These are phyloP conservation scores for Trachops cirrhosus DNA, from an alignment of 2,797 vertebrate genomes.

Conservation along the genomic window DNA sequence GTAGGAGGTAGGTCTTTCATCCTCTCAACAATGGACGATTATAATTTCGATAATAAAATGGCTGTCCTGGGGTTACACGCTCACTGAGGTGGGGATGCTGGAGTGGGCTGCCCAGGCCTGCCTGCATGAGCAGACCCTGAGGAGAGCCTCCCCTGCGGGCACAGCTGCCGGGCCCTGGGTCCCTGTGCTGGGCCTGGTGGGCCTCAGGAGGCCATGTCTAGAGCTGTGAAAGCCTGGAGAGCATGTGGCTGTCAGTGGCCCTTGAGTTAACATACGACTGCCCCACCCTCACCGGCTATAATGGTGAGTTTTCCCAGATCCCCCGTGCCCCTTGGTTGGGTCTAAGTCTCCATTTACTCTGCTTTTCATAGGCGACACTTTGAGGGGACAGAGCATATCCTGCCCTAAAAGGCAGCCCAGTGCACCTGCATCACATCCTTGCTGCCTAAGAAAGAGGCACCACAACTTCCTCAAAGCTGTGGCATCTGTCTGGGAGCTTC, in stretches of 20 bases:
- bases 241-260: not conserved
- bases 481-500: not conserved
- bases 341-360: not conserved
- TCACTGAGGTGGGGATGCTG: not conserved
- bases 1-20: not conserved
- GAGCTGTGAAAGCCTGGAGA: not conserved
- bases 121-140: not conserved
- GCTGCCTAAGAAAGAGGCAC: not conserved
- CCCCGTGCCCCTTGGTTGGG: not conserved
- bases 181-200: not conserved
- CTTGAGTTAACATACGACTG: not conserved
- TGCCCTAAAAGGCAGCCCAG: not conserved
- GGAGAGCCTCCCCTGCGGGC: accelerated
- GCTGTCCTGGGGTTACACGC: too few relatives aligned
- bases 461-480: not conserved
- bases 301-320: not conserved
- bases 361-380: not conserved
- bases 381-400: not conserved
- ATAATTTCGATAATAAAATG: not conserved
- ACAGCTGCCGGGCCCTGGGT: not conserved
- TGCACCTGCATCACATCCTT: not conserved
- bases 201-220: not conserved
- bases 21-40: not conserved
- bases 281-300: not conserved
- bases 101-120: not conserved